Evolutionary conservation across 23 tunicate species (phyloP).

Genomic region (Ascidia mentula): DNA sequence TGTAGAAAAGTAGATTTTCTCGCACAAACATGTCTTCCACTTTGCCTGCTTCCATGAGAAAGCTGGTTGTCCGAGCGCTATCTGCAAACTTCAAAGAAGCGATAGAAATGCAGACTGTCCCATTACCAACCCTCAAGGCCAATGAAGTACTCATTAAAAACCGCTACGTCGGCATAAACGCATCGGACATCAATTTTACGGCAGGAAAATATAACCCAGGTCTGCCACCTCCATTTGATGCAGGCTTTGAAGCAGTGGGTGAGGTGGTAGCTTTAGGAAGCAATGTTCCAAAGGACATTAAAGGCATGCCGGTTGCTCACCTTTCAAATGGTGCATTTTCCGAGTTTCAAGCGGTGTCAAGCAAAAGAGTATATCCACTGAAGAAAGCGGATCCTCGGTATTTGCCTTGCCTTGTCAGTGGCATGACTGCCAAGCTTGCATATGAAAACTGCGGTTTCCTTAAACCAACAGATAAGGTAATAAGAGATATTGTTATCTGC

Average conservation of each 20-base stretch:
- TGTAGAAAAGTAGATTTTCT: background rate
- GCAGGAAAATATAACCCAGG: constrained; percentile 84
- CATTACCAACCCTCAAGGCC: constrained; percentile 40
- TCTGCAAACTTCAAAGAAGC: constrained; percentile 81
- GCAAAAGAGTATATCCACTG: constrained; percentile 39
- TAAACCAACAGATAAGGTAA: constrained; percentile 71
- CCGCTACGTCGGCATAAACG: constrained; percentile 84
- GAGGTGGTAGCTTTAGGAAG: constrained; percentile 86
- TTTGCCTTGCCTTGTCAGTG: constrained; percentile 86
- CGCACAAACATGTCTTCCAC: constrained; percentile 24
- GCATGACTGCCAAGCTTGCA: constrained; percentile 93
- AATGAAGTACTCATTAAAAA: constrained; percentile 62
- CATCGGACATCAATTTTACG: constrained; percentile 90
- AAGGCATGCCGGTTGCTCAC: constrained; percentile 79
- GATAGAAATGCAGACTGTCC: constrained; percentile 49
- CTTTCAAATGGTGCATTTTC: constrained; percentile 89
- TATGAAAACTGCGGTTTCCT: constrained; percentile 44
- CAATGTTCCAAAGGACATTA: constrained; percentile 28
- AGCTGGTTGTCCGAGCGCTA: constrained; percentile 61
- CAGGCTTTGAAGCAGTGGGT: constrained; percentile 98
- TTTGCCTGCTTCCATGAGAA: constrained; percentile 66
- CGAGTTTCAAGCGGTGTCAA: constrained; percentile 66
- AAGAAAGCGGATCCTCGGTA: constrained; percentile 53
- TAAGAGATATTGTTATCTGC: background rate
- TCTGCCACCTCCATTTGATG: constrained; percentile 76